phyloP scores from a whole-genome alignment of 2,888 invertebrate genomes.

The Lepidochitona cinerea region DNA sequence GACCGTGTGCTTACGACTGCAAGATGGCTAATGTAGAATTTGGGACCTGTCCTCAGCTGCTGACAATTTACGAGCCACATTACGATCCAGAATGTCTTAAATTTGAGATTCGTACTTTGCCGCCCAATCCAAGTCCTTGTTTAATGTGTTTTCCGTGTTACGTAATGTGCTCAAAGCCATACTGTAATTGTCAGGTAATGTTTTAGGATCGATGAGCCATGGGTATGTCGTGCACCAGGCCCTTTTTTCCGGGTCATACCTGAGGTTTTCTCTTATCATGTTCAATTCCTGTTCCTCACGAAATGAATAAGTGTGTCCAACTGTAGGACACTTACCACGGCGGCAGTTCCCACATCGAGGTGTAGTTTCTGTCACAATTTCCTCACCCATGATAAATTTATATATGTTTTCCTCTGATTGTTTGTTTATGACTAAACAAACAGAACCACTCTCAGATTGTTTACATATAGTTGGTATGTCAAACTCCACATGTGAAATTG shows the following conservation, averaged over 20 bases:
- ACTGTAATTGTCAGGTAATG: slow-evolving; percentile 10
- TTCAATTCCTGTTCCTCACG: slow-evolving; percentile 13
- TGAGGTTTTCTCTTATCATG: neutral
- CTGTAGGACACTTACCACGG: slow-evolving; percentile 10
- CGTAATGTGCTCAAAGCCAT: neutral
- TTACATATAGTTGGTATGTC: too few species aligned
- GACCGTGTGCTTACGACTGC: neutral
- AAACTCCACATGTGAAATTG: too few species aligned
- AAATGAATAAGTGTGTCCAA: slow-evolving; percentile 17
- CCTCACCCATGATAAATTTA: too few species aligned
- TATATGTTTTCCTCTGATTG: too few species aligned
- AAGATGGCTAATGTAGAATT: neutral
- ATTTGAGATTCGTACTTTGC: neutral
- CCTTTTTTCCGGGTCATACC: neutral
- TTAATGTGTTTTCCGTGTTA: neutral
- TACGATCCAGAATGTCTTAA: neutral
- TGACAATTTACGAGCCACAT: neutral
- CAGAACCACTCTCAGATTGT: too few species aligned
- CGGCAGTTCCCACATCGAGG: too few species aligned
- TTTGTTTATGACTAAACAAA: too few species aligned
- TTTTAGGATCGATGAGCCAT: slow-evolving; percentile 3
- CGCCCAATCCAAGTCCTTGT: neutral
- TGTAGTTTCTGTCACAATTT: too few species aligned
- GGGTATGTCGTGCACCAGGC: slow-evolving; percentile 15
- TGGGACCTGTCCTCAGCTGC: neutral